Base-by-base conservation (phyloP, 2,888 invertebrate species). In the Esperia sulphurella region DNA sequence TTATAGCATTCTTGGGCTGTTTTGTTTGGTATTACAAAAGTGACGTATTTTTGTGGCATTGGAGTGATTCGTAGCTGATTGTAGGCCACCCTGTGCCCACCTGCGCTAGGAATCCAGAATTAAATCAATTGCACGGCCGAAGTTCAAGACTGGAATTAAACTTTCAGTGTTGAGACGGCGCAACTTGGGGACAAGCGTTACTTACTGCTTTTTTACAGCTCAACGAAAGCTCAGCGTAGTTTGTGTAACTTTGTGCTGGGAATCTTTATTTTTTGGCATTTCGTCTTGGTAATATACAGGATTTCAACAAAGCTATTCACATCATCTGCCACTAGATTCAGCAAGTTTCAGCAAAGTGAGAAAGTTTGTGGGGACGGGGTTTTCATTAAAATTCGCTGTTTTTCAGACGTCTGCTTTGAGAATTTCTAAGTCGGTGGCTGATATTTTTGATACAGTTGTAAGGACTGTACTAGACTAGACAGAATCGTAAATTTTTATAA, bases 51-150 rank as follows among this genome's bases (percentile, higher is more conserved):
- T 21, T 21, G 21, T 21, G 5, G n/a, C n/a, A n/a, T n/a, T n/a
- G 21, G 14, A 14, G 21, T 43, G 8, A 12, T 44, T 44, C 28
- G 28, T 44, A 37, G 37, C 13, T 44, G 8, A 3, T 3, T 8
- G 42, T 7, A 2, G 12, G 12, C 21, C 46, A 59, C 59, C 61
- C 58, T 57, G 58, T 54, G 61, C 62, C 60, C 65, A 75, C 75
- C 75, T 75, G 71, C 63, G 60, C 62, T 62, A 66, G 67, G 63
- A 66, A 73, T 70, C 61, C 73, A 61, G 74, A 78, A 79, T 79
- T 79, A 77, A 79, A 76, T 78, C 78, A 76, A 69, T 72, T 67
- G 70, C 63, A 55, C 54, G 49, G 46, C 50, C 52, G 60, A 65
- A 72, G 65, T 67, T 70, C 62, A 65, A 63, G 63, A 52, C 57